Conservation (phyloP, 2,888 invertebrate species). For the Meganola albula region DNA sequence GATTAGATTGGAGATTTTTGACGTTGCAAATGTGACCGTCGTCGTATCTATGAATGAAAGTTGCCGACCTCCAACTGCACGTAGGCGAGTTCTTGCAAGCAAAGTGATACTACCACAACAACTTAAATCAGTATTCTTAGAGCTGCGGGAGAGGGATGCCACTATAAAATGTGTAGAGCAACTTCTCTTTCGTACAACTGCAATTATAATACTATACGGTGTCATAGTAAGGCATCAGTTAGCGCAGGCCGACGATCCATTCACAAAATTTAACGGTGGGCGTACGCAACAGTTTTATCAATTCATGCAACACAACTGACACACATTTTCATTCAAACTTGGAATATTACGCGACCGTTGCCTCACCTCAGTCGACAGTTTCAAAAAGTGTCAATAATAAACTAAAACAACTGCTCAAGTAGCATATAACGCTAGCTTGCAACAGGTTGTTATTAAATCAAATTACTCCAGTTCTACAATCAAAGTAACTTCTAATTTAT, state of each 20-base stretch:
- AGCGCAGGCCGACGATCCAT: constrained; percentile 41
- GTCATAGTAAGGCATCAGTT: too few species aligned
- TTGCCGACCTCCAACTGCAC: constrained; percentile 66
- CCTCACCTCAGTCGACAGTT: constrained; percentile 14
- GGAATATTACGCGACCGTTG: constrained; percentile 30
- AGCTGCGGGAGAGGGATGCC: too few species aligned
- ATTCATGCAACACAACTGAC: constrained; percentile 38
- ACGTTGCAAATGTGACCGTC: constrained; percentile 32
- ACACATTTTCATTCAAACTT: constrained; percentile 33
- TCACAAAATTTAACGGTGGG: constrained; percentile 59
- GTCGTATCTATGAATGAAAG: constrained; percentile 67
- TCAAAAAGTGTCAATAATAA: constrained; percentile 28
- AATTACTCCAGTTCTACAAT: too few species aligned
- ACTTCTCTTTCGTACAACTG: too few species aligned
- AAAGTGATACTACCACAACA: too few species aligned
- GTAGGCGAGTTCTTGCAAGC: constrained; percentile 69
- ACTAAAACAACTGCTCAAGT: too few species aligned
- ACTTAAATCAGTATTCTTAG: too few species aligned
- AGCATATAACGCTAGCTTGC: too few species aligned
- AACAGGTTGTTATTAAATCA: too few species aligned
- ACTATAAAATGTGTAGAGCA: too few species aligned
- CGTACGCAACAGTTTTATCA: constrained; percentile 46
- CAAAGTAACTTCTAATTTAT: too few species aligned
- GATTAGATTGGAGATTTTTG: constrained; percentile 34
- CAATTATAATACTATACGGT: too few species aligned